These are phyloP conservation scores for Heliconius himera DNA, from an alignment of 1,140 invertebrate species.

Conservation along the genomic window DNA sequence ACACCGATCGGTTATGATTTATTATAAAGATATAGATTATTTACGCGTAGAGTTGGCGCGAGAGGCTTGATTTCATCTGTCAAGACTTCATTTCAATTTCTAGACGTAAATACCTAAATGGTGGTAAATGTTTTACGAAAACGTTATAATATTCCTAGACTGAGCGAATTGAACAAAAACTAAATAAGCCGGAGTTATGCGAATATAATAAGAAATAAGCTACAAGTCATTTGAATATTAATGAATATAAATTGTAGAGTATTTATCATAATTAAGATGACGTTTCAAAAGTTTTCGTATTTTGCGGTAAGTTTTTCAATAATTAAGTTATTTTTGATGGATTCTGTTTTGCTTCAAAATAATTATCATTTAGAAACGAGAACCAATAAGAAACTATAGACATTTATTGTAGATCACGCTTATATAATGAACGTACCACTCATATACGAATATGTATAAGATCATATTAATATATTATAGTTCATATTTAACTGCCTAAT, in stretches of 20 bases:
- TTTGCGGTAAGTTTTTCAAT: neutral
- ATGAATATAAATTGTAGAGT: slow-evolving; percentile 2
- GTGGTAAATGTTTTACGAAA: neutral
- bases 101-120: neutral
- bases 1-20: too few species aligned
- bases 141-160: neutral
- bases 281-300: neutral
- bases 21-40: too few species aligned
- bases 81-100: too few species aligned
- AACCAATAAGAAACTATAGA: neutral
- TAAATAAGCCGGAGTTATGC: neutral
- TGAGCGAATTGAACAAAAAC: neutral
- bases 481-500: too few species aligned
- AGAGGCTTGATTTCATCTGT: too few species aligned
- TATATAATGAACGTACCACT: too few species aligned
- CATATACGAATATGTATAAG: too few species aligned
- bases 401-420: too few species aligned
- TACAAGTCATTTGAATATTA: neutral
- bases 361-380: neutral
- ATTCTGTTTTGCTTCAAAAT: neutral
- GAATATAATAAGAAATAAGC: neutral
- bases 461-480: too few species aligned
- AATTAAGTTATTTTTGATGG: neutral
- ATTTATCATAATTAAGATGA: slow-evolving; percentile 2
- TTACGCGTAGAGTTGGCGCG: too few species aligned